Conservation (phyloP, 2,797 vertebrate species). For the Chelonia mydas region DNA sequence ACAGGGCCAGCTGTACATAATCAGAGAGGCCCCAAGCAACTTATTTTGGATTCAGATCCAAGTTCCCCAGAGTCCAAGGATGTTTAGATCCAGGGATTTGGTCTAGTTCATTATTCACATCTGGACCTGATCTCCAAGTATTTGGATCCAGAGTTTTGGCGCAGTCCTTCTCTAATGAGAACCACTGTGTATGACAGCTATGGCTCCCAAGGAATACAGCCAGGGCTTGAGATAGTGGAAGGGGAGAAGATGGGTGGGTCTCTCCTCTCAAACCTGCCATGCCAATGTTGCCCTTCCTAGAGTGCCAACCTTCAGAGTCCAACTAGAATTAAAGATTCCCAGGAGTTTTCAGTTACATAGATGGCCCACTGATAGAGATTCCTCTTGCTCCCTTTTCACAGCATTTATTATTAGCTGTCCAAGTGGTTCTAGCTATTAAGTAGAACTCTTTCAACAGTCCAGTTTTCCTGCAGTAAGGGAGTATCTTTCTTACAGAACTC, state of each 20-base stretch:
- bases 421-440: background rate
- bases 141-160: no score
- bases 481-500: background rate
- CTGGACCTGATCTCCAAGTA: background rate
- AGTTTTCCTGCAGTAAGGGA: background rate
- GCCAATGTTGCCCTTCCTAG: background rate
- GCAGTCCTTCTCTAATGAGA: background rate
- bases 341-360: background rate
- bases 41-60: background rate
- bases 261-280: background rate
- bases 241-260: background rate
- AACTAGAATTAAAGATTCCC: background rate
- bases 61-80: background rate
- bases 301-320: background rate
- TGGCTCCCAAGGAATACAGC: background rate
- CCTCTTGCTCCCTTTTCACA: background rate
- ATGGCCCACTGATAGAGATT: background rate
- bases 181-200: background rate
- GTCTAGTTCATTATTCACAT: background rate
- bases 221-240: background rate
- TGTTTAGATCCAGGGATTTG: background rate
- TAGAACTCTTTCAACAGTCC: background rate
- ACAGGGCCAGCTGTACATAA: background rate
- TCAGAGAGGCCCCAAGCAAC: background rate
- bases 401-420: background rate